Percentiles rank a stretch among this genome's conserved stretches.
Evolutionary conservation across 2,888 invertebrate genomes (phyloP).

Genomic region (Cactoblastis cactorum): DNA sequence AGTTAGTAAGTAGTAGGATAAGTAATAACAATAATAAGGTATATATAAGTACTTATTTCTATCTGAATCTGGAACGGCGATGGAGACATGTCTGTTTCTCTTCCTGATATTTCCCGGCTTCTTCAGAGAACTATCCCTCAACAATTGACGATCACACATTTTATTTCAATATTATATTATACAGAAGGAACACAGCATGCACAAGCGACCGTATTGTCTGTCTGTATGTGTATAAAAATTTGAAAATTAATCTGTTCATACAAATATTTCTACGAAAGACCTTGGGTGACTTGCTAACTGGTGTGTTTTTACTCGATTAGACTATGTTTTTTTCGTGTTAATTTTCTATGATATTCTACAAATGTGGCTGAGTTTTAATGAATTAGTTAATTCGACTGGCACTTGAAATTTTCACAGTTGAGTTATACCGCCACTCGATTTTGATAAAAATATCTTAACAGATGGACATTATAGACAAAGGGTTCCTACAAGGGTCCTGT

Average conservation of each 20-base stretch:
- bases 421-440: too few species aligned
- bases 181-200: not conserved
- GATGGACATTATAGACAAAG: too few species aligned
- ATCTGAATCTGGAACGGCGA: conserved; percentile 50
- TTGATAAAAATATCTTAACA: too few species aligned
- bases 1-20: not conserved
- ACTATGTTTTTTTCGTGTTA: too few species aligned
- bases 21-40: not conserved
- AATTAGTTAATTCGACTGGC: too few species aligned
- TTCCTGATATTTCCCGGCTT: conserved; percentile 37
- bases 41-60: conserved; percentile 39
- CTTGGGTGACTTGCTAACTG: conserved; percentile 11
- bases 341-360: too few species aligned
- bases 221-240: conserved; percentile 2
- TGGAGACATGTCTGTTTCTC: conserved; percentile 54
- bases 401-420: too few species aligned
- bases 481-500: too few species aligned
- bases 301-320: not conserved
- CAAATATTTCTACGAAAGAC: not conserved
- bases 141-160: conserved; percentile 54
- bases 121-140: conserved; percentile 53
- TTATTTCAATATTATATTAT: conserved; percentile 16
- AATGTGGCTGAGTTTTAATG: too few species aligned
- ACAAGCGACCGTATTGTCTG: not conserved
- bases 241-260: conserved; percentile 8